Evolutionary conservation across 1,140 invertebrate species (phyloP).

Genomic region (Ectropis grisescens): DNA sequence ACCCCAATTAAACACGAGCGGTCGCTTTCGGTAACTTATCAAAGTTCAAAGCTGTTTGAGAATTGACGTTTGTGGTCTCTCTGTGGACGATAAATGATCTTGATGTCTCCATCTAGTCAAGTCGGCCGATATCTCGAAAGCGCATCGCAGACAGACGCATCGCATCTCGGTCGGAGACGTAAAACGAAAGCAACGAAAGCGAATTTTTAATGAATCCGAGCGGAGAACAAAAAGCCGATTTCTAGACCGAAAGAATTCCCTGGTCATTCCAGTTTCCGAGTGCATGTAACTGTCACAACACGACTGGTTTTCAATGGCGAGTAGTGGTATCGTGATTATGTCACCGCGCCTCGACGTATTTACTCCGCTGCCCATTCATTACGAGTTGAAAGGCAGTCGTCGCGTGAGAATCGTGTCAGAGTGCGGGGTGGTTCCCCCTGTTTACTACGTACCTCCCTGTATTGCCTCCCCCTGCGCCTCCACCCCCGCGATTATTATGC

Average conservation of each 20-base stretch:
- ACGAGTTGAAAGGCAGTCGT: conserved; percentile 51
- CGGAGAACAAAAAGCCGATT: no score
- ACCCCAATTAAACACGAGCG: no score
- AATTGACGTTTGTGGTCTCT: no score
- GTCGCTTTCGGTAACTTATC: no score
- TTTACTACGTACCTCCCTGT: conserved; percentile 9
- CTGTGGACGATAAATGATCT: no score
- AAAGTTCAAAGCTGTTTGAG: no score
- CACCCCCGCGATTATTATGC: conserved; percentile 60
- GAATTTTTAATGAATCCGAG: no score
- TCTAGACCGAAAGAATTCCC: conserved; percentile 1
- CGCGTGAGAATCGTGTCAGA: conserved; percentile 66
- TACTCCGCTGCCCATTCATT: conserved; percentile 59
- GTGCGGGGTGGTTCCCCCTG: conserved; percentile 25
- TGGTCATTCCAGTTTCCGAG: conserved; percentile 10
- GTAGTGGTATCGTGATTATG: conserved; percentile 24
- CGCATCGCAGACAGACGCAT: no score
- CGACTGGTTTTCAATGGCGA: conserved; percentile 14
- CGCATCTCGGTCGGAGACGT: no score
- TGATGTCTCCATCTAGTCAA: no score
- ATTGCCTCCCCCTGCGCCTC: conserved; percentile 12
- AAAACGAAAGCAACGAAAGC: no score
- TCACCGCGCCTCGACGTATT: conserved; percentile 33
- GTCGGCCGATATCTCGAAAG: no score
- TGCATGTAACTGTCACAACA: conserved; percentile 8